Conservation (phyloP, 1,140 invertebrate genomes). For the Brachionus paranguensis region DNA sequence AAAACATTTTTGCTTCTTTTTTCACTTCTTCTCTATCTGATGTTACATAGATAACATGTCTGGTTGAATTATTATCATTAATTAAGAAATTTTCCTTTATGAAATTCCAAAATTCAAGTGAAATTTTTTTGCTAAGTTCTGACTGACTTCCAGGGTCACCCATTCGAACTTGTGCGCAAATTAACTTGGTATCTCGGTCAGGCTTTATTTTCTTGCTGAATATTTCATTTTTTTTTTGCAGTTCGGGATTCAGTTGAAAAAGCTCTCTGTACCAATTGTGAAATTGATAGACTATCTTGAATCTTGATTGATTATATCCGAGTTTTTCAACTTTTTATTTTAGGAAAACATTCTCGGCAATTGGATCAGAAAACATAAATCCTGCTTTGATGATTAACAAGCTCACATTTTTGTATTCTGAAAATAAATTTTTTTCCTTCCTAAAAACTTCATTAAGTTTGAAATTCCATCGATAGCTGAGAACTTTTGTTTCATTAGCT, state of each 20-base stretch:
- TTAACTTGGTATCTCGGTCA: background rate
- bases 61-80: background rate
- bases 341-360: background rate
- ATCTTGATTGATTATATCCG: background rate
- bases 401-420: background rate
- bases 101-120: background rate
- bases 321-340: background rate
- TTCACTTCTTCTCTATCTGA: too few species aligned
- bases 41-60: background rate
- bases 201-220: background rate
- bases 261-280: background rate
- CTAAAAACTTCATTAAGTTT: too few species aligned
- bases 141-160: background rate
- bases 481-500: background rate
- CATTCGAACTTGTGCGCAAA: constrained; percentile 10
- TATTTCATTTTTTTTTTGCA: background rate
- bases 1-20: too few species aligned
- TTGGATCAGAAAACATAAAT: background rate
- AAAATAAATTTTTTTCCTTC: background rate
- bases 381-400: background rate
- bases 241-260: background rate
- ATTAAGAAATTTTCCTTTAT: background rate
- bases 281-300: background rate
- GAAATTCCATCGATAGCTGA: background rate
- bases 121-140: background rate